A percentile compares a stretch with the other conserved stretches of the same genome.
These are phyloP conservation scores for Colius striatus DNA, from an alignment of 2,113 vertebrate species.

Conservation along the genomic window DNA sequence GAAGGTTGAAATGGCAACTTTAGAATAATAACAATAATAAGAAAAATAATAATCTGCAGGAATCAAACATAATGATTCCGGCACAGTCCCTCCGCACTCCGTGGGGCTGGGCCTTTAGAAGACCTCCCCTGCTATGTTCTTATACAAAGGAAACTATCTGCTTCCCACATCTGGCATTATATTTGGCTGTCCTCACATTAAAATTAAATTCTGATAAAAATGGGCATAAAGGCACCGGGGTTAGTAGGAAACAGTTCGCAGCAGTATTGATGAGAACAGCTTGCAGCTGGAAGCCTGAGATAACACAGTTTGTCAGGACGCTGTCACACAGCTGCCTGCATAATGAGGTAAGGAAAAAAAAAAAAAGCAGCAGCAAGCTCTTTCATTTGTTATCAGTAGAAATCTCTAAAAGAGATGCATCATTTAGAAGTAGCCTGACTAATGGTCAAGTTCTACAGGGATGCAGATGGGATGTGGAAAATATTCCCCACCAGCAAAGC, in stretches of 20 bases:
- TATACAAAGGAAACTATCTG: constrained; percentile 45
- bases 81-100: background rate
- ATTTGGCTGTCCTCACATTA: constrained; percentile 51
- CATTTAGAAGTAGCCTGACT: constrained; percentile 74
- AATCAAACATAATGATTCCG: constrained; percentile 41
- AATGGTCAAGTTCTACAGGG: constrained; percentile 65
- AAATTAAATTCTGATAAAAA: constrained; percentile 45
- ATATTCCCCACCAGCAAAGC: constrained; percentile 12
- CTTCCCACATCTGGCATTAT: constrained; percentile 58
- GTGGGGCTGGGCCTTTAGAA: constrained; percentile 33
- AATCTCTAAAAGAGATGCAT: constrained; percentile 66
- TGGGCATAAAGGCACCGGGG: constrained; percentile 44
- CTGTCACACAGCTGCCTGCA: constrained; percentile 81
- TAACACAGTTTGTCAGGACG: constrained; percentile 81
- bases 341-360: constrained; percentile 75
- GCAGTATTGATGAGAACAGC: constrained; percentile 76
- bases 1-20: constrained; percentile 14
- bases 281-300: constrained; percentile 83
- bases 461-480: constrained; percentile 46
- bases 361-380: background rate
- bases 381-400: constrained; percentile 76
- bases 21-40: background rate
- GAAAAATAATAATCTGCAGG: background rate
- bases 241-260: constrained; percentile 74
- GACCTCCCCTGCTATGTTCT: constrained; percentile 48